Conservation (phyloP, 2,797 vertebrate species). For the Urophycis tenuis region DNA sequence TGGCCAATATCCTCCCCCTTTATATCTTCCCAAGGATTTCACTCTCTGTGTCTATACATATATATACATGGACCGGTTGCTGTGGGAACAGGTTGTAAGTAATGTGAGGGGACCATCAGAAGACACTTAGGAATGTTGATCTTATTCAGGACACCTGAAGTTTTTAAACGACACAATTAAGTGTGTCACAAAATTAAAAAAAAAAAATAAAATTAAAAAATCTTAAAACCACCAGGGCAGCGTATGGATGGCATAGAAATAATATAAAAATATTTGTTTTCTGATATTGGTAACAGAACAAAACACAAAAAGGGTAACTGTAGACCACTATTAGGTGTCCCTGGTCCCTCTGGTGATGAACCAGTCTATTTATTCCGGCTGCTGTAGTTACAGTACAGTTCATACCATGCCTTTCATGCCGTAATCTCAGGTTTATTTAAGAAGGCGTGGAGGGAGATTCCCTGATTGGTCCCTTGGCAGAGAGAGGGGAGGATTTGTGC, state of each 20-base stretch:
- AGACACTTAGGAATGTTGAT: neutral
- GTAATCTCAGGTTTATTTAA: neutral
- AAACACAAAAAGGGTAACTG: neutral
- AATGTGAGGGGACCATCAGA: neutral
- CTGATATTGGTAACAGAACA: neutral
- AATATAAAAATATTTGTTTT: neutral
- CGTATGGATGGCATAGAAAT: neutral
- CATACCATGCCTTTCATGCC: neutral
- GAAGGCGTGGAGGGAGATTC: neutral
- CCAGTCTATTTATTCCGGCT: neutral
- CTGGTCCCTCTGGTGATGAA: neutral
- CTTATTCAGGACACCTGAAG: conserved; percentile 1
- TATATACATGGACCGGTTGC: neutral
- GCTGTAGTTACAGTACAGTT: neutral
- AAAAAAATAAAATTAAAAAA: neutral
- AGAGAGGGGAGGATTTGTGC: neutral
- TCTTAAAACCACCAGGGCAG: neutral
- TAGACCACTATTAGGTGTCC: neutral
- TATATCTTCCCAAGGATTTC: neutral
- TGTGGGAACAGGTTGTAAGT: neutral
- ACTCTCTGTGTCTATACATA: neutral
- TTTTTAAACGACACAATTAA: neutral
- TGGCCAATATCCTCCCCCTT: neutral
- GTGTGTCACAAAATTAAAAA: neutral
- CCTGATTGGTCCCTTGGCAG: neutral